phyloP scores from a whole-genome alignment of 2,797 vertebrate species.

The Leontocebus nigricollis region DNA sequence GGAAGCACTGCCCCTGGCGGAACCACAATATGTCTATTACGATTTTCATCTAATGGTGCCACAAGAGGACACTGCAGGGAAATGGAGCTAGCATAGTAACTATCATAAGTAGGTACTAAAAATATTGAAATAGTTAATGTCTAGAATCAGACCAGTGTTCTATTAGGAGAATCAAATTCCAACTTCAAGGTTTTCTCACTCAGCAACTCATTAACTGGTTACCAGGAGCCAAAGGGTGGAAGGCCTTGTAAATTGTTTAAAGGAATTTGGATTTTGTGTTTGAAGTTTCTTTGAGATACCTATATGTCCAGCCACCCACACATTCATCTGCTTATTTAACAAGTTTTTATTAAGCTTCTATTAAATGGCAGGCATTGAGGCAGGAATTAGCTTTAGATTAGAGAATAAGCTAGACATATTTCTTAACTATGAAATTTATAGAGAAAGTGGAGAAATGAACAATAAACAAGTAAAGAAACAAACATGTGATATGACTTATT shows the following conservation, averaged over 20 bases:
- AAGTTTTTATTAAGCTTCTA: background rate
- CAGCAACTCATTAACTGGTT: background rate
- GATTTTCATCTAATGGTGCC: background rate
- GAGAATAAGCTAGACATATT: background rate
- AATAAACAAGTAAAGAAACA: background rate
- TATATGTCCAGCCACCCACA: background rate
- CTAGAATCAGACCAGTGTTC: background rate
- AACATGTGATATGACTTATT: background rate
- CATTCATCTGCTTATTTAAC: background rate
- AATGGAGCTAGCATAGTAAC: background rate
- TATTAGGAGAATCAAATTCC: background rate
- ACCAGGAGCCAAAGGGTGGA: background rate
- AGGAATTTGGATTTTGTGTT: background rate
- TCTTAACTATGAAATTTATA: background rate
- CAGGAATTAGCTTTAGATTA: background rate
- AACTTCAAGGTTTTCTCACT: background rate
- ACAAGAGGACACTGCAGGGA: background rate
- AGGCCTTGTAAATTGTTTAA: background rate
- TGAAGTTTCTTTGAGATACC: background rate
- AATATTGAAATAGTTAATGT: background rate
- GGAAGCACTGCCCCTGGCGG: background rate
- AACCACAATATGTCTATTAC: background rate
- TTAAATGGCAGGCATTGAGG: background rate
- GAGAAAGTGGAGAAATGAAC: background rate
- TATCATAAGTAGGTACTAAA: background rate